phyloP scores from a whole-genome alignment of 2,113 vertebrate species.

The Lamprotornis superbus region DNA sequence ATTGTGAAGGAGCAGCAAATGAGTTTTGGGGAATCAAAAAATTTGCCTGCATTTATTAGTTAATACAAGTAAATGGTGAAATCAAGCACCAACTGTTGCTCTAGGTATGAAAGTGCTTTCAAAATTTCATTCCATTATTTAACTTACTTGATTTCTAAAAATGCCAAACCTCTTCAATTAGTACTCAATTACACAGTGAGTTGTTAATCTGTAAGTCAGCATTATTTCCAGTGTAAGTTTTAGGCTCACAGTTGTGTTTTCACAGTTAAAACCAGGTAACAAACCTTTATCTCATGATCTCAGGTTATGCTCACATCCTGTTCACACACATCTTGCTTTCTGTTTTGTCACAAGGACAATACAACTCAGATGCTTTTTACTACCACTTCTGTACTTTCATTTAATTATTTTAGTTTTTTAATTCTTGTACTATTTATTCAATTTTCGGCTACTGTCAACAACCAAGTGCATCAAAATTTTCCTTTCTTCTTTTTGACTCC shows the following conservation, averaged over 20 bases:
- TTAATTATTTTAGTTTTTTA: neutral
- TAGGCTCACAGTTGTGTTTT: neutral
- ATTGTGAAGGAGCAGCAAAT: neutral
- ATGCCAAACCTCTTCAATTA: neutral
- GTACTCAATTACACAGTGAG: neutral
- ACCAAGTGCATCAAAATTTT: neutral
- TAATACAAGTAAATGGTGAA: neutral
- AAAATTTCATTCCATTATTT: neutral
- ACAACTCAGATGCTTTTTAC: neutral
- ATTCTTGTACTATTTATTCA: neutral
- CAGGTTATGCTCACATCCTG: neutral
- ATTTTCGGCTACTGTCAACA: neutral
- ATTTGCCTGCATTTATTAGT: neutral
- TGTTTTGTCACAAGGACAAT: neutral
- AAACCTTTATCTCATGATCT: neutral
- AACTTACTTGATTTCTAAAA: neutral
- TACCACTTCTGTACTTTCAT: neutral
- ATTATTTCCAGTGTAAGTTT: neutral
- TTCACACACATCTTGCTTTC: neutral
- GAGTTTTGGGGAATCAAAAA: neutral
- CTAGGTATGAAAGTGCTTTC: neutral
- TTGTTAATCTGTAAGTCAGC: neutral
- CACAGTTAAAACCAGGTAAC: neutral
- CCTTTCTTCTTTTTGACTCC: neutral
- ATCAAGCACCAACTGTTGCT: neutral